These are phyloP conservation scores for Calameuta pallipes DNA, from an alignment of 2,888 invertebrate genomes.

Conservation along the genomic window DNA sequence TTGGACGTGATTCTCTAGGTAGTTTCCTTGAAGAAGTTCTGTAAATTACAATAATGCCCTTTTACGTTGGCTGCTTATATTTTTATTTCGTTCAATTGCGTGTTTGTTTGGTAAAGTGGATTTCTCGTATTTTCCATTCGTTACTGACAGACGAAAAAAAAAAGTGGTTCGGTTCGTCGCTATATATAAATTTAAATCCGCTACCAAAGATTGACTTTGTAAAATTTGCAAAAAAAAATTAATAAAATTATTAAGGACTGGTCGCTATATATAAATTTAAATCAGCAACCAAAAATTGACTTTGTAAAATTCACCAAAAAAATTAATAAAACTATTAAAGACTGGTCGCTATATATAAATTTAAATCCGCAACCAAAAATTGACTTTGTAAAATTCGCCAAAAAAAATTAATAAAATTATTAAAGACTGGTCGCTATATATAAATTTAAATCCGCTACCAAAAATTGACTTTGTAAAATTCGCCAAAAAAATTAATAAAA, in stretches of 20 bases:
- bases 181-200: not conserved
- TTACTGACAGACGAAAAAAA: not conserved
- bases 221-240: not conserved
- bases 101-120: not conserved
- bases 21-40: conserved; percentile 12
- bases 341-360: not conserved
- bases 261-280: not conserved
- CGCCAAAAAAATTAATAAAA: not conserved
- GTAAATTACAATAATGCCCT: conserved; percentile 8
- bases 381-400: not conserved
- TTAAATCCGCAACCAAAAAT: not conserved
- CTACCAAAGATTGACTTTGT: not conserved
- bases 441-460: not conserved
- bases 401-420: not conserved
- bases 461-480: not conserved
- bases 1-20: conserved; percentile 12
- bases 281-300: not conserved
- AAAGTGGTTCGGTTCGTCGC: not conserved
- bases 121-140: not conserved
- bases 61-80: not conserved
- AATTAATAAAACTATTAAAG: not conserved
- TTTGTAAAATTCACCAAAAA: not conserved
- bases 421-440: not conserved
- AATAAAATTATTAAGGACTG: not conserved
- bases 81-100: not conserved